Evolutionary conservation across 2,113 vertebrate species (phyloP).

Genomic region (Dipodomys merriami): DNA sequence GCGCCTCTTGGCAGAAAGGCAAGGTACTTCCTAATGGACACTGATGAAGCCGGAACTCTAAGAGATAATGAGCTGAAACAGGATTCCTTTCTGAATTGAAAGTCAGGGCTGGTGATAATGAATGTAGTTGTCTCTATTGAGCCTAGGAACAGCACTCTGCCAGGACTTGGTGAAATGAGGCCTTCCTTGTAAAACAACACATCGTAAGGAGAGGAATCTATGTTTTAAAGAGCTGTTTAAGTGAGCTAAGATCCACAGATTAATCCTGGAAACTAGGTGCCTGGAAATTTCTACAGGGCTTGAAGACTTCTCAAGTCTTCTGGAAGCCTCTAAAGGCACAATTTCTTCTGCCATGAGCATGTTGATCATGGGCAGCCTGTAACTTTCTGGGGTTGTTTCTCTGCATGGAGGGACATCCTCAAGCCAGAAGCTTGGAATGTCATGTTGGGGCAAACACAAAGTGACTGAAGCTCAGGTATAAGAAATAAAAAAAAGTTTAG

Average conservation of each 20-base stretch:
- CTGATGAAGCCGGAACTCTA: constrained; percentile 44
- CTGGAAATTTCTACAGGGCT: not conserved
- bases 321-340: not conserved
- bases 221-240: constrained; percentile 60
- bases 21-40: constrained; percentile 63
- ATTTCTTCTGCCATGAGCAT: not conserved
- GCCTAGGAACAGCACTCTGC: constrained; percentile 35
- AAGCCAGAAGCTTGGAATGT: not conserved
- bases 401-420: not conserved
- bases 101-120: constrained; percentile 42
- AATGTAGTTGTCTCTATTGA: constrained; percentile 65
- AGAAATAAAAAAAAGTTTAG: constrained; percentile 11
- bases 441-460: not conserved
- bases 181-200: constrained; percentile 61
- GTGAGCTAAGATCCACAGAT: constrained; percentile 56
- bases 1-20: constrained; percentile 50
- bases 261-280: constrained; percentile 4
- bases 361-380: not conserved
- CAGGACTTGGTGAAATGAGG: constrained; percentile 70
- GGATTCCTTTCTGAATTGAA: constrained; percentile 61
- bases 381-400: constrained; percentile 27
- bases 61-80: constrained; percentile 63
- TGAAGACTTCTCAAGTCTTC: not conserved
- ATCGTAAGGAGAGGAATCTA: constrained; percentile 51
- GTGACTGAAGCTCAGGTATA: not conserved